These are phyloP conservation scores for Drosophila lowei DNA, from an alignment of 1,140 invertebrate species.

Conservation along the genomic window DNA sequence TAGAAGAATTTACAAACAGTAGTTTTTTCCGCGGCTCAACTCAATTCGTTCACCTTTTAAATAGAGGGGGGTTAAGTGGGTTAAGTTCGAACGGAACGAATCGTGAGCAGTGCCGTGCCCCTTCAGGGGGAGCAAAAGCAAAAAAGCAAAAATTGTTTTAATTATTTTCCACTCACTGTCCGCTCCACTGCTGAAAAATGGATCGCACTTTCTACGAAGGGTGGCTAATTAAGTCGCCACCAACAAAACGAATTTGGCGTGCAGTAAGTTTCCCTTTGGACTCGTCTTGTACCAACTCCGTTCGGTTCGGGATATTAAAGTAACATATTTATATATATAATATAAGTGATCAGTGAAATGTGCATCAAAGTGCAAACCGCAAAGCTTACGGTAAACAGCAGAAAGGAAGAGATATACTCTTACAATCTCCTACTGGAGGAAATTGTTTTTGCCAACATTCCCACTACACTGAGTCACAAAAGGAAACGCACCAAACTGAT, in stretches of 20 bases:
- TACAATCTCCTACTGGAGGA: constrained; percentile 23
- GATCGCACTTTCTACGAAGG: constrained; percentile 90
- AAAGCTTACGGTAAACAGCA: constrained; percentile 39
- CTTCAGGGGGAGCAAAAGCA: too few species aligned
- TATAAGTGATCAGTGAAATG: constrained; percentile 49
- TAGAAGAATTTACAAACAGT: too few species aligned
- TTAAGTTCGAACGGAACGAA: too few species aligned
- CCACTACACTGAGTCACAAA: constrained; percentile 58
- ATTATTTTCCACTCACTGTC: constrained; percentile 1
- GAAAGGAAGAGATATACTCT: constrained; percentile 20
- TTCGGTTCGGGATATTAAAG: constrained; percentile 3
- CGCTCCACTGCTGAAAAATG: constrained; percentile 45
- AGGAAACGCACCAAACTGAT: constrained; percentile 44
- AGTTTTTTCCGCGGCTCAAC: too few species aligned
- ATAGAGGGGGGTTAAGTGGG: too few species aligned
- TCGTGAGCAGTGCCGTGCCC: too few species aligned
- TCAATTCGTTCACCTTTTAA: too few species aligned
- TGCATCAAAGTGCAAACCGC: constrained; percentile 35
- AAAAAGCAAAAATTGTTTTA: constrained; percentile 4
- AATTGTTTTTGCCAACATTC: constrained; percentile 34
- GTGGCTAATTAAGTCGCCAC: constrained; percentile 96
- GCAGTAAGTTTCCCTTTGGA: constrained; percentile 87
- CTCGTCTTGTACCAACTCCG: not conserved
- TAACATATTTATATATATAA: too few species aligned
- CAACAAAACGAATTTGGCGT: constrained; percentile 93